Evolutionary conservation across 1,140 invertebrate genomes (phyloP).

Genomic region (Bombus confusus): DNA sequence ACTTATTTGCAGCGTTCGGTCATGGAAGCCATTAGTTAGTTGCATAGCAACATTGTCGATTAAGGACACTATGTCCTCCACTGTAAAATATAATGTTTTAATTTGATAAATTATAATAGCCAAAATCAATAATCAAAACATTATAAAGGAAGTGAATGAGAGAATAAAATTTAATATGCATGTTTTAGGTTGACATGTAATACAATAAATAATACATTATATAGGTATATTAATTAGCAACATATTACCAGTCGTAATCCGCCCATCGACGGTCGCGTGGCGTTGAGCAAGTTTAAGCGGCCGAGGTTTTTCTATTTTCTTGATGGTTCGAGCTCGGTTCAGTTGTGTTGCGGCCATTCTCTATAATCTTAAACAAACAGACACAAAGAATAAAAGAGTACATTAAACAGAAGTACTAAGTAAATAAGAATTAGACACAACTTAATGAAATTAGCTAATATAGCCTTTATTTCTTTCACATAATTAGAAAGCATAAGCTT

Average conservation of each 20-base stretch:
- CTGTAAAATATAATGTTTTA: slow-evolving; percentile 75
- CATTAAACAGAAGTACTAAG: background rate
- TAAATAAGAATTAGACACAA: background rate
- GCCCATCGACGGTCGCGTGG: slow-evolving; percentile 79
- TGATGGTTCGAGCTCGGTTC: slow-evolving; percentile 82
- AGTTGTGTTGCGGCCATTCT: slow-evolving; percentile 79
- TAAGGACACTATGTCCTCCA: slow-evolving; percentile 88
- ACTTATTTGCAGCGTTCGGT: slow-evolving; percentile 84
- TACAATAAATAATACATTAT: background rate
- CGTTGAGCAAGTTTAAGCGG: slow-evolving; percentile 85
- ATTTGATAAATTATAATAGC: background rate
- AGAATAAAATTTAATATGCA: slow-evolving; percentile 6
- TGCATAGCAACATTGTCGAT: slow-evolving; percentile 87
- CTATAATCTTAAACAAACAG: slow-evolving; percentile 46
- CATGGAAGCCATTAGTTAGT: slow-evolving; percentile 85
- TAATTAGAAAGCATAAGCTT: background rate
- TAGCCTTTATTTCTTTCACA: background rate
- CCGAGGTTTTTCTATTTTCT: slow-evolving; percentile 89
- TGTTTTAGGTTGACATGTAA: slow-evolving; percentile 7
- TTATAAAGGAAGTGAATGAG: background rate
- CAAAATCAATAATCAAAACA: background rate
- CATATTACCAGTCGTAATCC: slow-evolving; percentile 78
- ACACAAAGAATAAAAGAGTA: background rate
- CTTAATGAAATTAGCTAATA: background rate
- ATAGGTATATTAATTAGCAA: slow-evolving; percentile 8